Conservation (phyloP, 2,888 invertebrate species). For the Yponomeuta sedellus region DNA sequence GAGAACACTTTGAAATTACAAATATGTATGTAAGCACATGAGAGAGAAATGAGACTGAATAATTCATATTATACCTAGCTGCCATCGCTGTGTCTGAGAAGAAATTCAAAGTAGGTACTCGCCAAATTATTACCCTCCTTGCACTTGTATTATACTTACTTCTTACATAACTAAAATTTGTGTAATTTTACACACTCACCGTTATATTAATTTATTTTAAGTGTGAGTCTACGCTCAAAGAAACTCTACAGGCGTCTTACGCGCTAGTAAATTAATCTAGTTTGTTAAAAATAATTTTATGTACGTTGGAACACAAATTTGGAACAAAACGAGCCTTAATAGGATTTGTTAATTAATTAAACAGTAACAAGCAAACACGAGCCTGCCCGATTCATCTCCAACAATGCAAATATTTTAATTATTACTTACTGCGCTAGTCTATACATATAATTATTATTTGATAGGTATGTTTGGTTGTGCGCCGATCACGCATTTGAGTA, state of each 20-base stretch:
- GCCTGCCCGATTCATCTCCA: not conserved
- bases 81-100: not conserved
- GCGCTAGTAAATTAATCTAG: too few relatives aligned
- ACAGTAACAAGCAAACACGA: not conserved
- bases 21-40: not conserved
- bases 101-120: not conserved
- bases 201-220: too few relatives aligned
- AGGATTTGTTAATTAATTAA: not conserved
- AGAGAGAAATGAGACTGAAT: not conserved
- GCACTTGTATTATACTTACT: too few relatives aligned
- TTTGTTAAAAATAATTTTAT: too few relatives aligned
- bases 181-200: too few relatives aligned
- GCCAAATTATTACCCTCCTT: not conserved
- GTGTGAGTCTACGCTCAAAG: too few relatives aligned
- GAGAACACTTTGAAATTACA: not conserved
- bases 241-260: too few relatives aligned
- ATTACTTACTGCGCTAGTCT: not conserved
- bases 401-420: not conserved
- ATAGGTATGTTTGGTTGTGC: too few relatives aligned
- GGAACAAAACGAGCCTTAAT: not conserved
- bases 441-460: too few relatives aligned
- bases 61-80: not conserved
- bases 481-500: too few relatives aligned
- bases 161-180: too few relatives aligned
- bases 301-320: not conserved